Percentiles rank a stretch among this genome's conserved stretches.
phyloP scores from a whole-genome alignment of 2,797 vertebrate species.

The Galagoides demidoff region DNA sequence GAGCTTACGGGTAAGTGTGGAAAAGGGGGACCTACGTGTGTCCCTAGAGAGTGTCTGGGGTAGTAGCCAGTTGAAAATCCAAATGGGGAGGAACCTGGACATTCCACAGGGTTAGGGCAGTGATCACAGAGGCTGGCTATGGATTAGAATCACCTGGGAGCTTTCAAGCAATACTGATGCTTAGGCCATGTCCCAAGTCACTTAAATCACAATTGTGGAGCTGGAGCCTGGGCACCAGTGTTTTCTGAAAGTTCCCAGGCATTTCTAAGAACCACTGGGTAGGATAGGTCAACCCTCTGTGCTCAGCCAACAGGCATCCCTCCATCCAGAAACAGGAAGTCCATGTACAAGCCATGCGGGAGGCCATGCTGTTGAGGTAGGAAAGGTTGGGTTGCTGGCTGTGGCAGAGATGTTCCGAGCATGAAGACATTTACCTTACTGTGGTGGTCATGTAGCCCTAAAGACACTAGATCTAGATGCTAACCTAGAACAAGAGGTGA shows the following conservation, averaged over 20 bases:
- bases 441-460: neutral
- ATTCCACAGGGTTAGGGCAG: too few species aligned
- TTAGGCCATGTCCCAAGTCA: neutral
- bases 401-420: neutral
- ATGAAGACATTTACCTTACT: neutral
- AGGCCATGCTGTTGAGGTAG: neutral
- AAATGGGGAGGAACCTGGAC: neutral
- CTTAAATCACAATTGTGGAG: neutral
- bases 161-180: neutral
- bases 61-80: neutral
- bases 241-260: neutral
- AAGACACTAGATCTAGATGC: slow-evolving; percentile 29
- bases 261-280: neutral
- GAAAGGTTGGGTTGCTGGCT: neutral
- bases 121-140: neutral
- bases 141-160: neutral
- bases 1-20: neutral
- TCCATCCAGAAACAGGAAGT: neutral
- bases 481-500: neutral
- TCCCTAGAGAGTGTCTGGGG: neutral
- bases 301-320: neutral
- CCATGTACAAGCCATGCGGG: neutral
- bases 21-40: neutral
- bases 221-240: neutral
- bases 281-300: neutral